Base-by-base conservation (phyloP, 2,797 vertebrate species). In the Sebastes hubbsi region DNA sequence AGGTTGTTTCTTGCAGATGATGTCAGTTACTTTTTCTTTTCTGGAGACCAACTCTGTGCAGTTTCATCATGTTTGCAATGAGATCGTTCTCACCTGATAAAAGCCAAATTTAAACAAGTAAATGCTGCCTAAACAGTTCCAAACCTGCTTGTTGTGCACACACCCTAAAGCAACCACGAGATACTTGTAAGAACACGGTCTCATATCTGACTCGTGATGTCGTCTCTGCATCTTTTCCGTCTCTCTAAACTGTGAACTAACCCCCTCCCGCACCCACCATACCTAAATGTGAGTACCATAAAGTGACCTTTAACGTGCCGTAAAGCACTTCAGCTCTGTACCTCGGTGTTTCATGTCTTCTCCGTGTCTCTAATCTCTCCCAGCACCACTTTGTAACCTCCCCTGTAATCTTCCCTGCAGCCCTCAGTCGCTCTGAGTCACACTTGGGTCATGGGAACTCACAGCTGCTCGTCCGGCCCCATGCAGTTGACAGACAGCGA, bases 381-480 rank as follows among this genome's bases (percentile, higher is more conserved):
- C 75, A 49, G 80, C 72, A 42, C 71, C 82, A 55, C 68, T 69
- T 49, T 81, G 72, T 25, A 32, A 38, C 63, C 77, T 89, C 75
- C 81, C 81, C 80, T 88, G 75, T 90, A 87, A 88, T 83, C 84
- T 82, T 67, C 87, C 82, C 84, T 49, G 66, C 82, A 71, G 74
- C 81, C 82, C 73, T 78, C 77, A 5, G 82, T 78, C 74, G 0
- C 77, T 78, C 52, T 46, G 78, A 92, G 87, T 86, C 89, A 82
- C 61, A 55, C 74, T 30, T 12, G 72, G 92, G 92, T 92, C 94
- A 87, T 92, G 92, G 92, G 92, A 95, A 94, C 89, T 80, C 88
- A 67, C 91, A 92, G 92, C 91, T 93, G 92, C 81, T 78, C 0
- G 74, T 72, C 64, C 65, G 86, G 67, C 84, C 90, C 76, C 88